Percentiles rank a stretch among this genome's conserved stretches.
Evolutionary conservation across 1,140 invertebrate genomes (phyloP).

Genomic region (Coenobita brevimanus): DNA sequence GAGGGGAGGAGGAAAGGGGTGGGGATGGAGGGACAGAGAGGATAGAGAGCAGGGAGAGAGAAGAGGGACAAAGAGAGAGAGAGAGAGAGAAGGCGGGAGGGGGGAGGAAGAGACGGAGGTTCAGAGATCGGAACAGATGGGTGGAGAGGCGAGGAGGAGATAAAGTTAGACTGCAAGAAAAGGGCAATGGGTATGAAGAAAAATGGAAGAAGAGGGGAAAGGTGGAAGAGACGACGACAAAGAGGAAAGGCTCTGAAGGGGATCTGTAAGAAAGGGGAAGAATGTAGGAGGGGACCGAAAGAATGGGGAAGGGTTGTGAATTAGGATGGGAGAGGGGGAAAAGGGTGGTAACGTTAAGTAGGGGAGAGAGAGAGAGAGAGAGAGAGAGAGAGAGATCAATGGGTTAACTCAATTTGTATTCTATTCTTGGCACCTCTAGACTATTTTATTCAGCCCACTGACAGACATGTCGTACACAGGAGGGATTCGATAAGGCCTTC

Average conservation of each 20-base stretch:
- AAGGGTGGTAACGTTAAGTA: background rate
- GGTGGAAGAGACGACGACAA: background rate
- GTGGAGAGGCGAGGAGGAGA: background rate
- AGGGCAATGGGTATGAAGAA: background rate
- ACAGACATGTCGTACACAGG: no score
- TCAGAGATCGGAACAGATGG: background rate
- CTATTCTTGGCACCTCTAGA: no score
- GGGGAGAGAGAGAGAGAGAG: slow-evolving; percentile 1
- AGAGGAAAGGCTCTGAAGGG: background rate
- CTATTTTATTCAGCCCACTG: no score
- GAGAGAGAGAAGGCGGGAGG: slow-evolving; percentile 10
- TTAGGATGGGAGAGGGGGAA: background rate
- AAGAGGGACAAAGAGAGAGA: background rate
- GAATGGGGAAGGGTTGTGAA: background rate
- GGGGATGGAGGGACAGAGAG: background rate
- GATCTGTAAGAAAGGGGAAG: background rate
- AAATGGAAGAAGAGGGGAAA: background rate
- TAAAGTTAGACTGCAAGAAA: background rate
- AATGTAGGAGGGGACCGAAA: background rate
- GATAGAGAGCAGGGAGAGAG: no score
- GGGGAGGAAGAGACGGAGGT: background rate
- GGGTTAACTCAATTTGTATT: no score
- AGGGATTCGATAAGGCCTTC: no score
- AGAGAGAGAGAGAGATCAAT: slow-evolving; percentile 1
- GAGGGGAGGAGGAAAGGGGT: slow-evolving; percentile 5